Evolutionary conservation across 2,888 invertebrate genomes (phyloP), one percentile per base, ranked within the genome.

Genomic region (Timandra comae): DNA sequence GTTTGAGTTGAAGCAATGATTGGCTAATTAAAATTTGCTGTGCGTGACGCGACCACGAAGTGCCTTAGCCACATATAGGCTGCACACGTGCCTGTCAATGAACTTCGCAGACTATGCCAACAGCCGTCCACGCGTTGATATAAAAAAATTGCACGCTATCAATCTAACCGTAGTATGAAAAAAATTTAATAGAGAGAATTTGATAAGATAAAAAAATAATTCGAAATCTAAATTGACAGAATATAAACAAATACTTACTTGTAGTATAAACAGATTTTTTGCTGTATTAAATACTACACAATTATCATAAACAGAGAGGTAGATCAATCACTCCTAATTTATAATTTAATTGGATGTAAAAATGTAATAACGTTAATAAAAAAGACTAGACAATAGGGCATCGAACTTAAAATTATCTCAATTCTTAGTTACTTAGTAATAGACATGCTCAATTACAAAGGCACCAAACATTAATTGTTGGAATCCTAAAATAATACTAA

Each of bases 71-170:
- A 70, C 73, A 72, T 74, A 74, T 62, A 79, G 71, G 72, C 77
- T 76, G 71, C 77, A 78, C 81, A 81, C 82, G 82, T 79, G 77
- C 74, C 81, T 79, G 84, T 82, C 84, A 85, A 81, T 82, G 84
- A 84, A 84, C 84, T 79, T 70, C 70, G 67, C 62, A 63, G 61
- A 64, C 70, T 64, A 72, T 68, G 63, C 63, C 63, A 61, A 59
- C 52, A 66, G 56, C 62, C 61, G 57, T 52, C 56, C 60, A 61
- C 62, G 65, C 68, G 63, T 66, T 59, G 54, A 59, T 49, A 36
- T 55, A 43, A 50, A 55, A 56, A 52, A 59, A 54, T 52, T 53
- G 43, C 47, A 57, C 48, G 41, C 46, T 34, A 32, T 30, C 29
- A 36, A 27, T 35, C 29, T 32, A 42, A 36, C 42, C 40, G 24